A percentile compares a stretch with the other conserved stretches of the same genome.
Evolutionary conservation across 2,888 invertebrate species (phyloP).

Genomic region (Choristoneura rosaceana): DNA sequence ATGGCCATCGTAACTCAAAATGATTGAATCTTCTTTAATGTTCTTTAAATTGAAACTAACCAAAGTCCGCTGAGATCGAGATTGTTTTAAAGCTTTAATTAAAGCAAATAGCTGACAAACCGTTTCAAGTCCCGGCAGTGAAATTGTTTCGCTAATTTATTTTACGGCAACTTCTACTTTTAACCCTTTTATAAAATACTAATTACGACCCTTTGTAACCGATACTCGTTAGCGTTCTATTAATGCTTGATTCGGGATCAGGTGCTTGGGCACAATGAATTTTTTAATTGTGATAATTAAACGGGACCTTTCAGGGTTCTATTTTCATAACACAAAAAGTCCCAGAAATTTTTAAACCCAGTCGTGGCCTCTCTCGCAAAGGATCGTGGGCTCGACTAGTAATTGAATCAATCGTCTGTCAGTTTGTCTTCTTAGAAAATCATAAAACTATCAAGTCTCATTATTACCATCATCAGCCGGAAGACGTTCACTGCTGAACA

Average conservation of each 20-base stretch:
- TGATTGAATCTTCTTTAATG: background rate
- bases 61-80: conserved; percentile 34
- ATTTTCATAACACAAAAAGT: too few relatives aligned
- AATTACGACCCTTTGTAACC: conserved; percentile 36
- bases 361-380: too few relatives aligned
- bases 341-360: too few relatives aligned
- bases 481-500: too few relatives aligned
- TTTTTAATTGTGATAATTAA: conserved; percentile 12
- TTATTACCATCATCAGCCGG: too few relatives aligned
- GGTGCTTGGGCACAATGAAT: conserved; percentile 9
- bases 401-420: too few relatives aligned
- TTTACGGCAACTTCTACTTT: conserved; percentile 34
- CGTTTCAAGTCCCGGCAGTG: conserved; percentile 49
- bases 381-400: too few relatives aligned
- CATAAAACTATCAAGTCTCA: too few relatives aligned
- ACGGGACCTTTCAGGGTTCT: background rate
- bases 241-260: conserved; percentile 27
- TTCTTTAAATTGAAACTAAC: conserved; percentile 18
- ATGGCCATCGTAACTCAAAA: background rate
- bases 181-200: conserved; percentile 38
- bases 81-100: conserved; percentile 55
- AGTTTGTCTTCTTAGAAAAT: too few relatives aligned
- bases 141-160: conserved; percentile 58
- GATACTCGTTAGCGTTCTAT: conserved; percentile 29
- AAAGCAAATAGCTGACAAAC: conserved; percentile 51